Evolutionary conservation across 2,113 vertebrate species (phyloP).

Genomic region (Ascaphus truei): DNA sequence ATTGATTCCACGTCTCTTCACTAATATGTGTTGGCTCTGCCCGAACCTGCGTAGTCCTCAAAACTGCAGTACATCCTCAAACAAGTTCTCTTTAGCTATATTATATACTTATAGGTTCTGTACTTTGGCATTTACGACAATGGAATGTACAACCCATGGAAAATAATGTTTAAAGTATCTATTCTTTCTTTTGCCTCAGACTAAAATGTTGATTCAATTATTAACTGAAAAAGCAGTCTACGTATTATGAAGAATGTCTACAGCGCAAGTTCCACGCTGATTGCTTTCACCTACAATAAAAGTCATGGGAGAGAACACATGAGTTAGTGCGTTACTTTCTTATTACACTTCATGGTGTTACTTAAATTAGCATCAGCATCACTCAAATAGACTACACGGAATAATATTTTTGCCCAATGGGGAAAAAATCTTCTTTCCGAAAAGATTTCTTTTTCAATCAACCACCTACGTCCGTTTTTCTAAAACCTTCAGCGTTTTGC

Average conservation of each 20-base stretch:
- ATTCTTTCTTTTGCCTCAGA: too few relatives aligned
- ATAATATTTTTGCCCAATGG: neutral
- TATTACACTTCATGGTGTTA: too few relatives aligned
- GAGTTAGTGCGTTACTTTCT: too few relatives aligned
- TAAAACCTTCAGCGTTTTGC: neutral
- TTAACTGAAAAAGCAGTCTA: too few relatives aligned
- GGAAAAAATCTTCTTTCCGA: neutral
- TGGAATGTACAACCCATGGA: too few relatives aligned
- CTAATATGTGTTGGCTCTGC: neutral
- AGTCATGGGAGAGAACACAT: too few relatives aligned
- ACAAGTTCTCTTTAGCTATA: neutral
- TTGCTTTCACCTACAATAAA: too few relatives aligned
- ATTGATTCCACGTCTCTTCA: slow-evolving; percentile 4
- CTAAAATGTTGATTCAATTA: too few relatives aligned
- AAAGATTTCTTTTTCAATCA: neutral
- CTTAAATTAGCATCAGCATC: neutral
- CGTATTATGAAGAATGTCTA: too few relatives aligned
- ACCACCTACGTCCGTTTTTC: neutral
- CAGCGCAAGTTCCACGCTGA: too few relatives aligned
- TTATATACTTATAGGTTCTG: neutral
- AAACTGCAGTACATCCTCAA: too few relatives aligned
- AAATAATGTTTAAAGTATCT: too few relatives aligned
- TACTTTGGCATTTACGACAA: neutral
- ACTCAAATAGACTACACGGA: neutral
- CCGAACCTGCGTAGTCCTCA: neutral